Evolutionary conservation across 2,888 invertebrate species (phyloP).

Genomic region (Megalurothrips usitatus): DNA sequence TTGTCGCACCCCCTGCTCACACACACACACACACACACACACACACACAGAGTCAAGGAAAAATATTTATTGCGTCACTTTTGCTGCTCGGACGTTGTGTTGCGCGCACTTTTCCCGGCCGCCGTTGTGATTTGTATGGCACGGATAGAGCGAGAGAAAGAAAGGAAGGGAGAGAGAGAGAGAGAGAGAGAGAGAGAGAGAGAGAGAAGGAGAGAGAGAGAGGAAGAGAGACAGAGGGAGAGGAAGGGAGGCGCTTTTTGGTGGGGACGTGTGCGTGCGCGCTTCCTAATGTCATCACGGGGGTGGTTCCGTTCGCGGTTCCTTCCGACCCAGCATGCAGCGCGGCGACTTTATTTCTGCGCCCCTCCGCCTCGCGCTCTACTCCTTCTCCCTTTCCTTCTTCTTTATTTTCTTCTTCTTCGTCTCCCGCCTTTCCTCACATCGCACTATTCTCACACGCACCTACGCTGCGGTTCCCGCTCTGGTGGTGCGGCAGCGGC

Average conservation of each 20-base stretch:
- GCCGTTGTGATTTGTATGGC: not conserved
- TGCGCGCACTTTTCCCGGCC: not conserved
- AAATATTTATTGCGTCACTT: slow-evolving; percentile 5
- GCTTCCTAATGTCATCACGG: too few species aligned
- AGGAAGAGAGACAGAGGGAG: slow-evolving; percentile 1
- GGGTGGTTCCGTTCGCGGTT: too few species aligned
- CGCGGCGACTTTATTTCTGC: too few species aligned
- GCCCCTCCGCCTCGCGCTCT: too few species aligned
- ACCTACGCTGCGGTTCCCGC: too few species aligned
- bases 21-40: not conserved
- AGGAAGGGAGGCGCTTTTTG: not conserved
- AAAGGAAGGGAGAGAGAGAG: not conserved
- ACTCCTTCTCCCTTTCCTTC: too few species aligned
- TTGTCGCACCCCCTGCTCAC: not conserved
- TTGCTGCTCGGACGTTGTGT: not conserved
- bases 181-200: not conserved
- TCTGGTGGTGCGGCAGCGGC: too few species aligned
- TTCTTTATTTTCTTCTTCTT: too few species aligned
- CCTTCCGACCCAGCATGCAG: too few species aligned
- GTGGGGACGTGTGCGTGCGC: not conserved
- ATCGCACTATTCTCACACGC: too few species aligned
- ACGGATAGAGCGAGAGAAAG: not conserved
- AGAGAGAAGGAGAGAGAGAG: slow-evolving; percentile 9
- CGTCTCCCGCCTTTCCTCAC: too few species aligned
- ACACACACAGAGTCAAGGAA: not conserved